Evolutionary conservation across 2,888 invertebrate genomes (phyloP), one percentile per base, ranked within the genome.

Genomic region (Lasioglossum calceatum): DNA sequence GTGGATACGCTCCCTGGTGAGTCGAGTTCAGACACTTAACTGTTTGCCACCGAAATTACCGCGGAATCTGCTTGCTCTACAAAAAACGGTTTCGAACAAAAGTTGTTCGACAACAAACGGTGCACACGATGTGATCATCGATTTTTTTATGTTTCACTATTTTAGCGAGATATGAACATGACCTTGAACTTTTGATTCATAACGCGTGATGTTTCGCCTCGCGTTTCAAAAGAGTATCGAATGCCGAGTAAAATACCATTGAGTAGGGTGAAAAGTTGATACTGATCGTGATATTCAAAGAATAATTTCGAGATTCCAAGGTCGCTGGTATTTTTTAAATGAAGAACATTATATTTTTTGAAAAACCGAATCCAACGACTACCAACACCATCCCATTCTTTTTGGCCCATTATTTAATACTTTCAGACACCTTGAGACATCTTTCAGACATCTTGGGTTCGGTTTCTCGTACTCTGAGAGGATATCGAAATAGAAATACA

Each of bases 1-100:
- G 94, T 99, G 98, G 98, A 97, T 99, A 58, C 97, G 98, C 91
- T 98, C 98, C 92, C 97, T 98, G 97, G 98, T 98, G 94, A 94
- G 95, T 61, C 12, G 27, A 23, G 23, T 23, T 54, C 23, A n/a
- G 61, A 61, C 27, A 27, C 27, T 27, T 32, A 67, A 16, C 36
- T 3, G 32, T 36, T 10, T 36, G 23, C 23, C 67, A 23, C 3
- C 54, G 54, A 54, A 54, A 54, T 54, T 54, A 3, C 54, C 54
- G 10, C 8, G 23, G 10, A n/a, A 54, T 54, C 54, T n/a, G 54
- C 54, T 54, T 23, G 54, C n/a, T 23, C n/a, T 23, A n/a, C 23
- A 10, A 54, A 54, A 54, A 54, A 54, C 10, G n/a, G 3, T n/a
- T 2, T 54, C 54, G 1, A 23, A 1, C 54, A 1, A 54, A 23